Conservation (phyloP, 1,140 invertebrate genomes). For the Lineus longissimus region DNA sequence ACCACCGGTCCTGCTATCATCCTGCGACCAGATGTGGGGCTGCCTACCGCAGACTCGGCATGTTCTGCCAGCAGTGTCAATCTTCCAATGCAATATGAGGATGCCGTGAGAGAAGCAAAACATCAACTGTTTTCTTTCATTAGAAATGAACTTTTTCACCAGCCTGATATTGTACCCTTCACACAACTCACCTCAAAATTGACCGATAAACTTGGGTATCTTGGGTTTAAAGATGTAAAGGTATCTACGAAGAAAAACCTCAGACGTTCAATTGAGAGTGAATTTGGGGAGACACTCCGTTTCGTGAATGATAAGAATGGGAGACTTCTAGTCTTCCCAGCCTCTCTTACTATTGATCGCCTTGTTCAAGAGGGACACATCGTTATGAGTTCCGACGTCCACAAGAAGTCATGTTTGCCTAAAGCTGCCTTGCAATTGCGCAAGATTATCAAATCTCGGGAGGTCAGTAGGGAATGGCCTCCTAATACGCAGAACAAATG, state of each 20-base stretch:
- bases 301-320: background rate
- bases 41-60: background rate
- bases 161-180: background rate
- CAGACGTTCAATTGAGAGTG: background rate
- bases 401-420: background rate
- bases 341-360: background rate
- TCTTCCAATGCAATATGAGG: background rate
- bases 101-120: background rate
- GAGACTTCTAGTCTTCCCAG: background rate
- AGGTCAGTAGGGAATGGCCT: constrained; percentile 13
- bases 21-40: background rate
- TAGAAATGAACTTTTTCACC: background rate
- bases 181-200: no score
- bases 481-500: constrained; percentile 12
- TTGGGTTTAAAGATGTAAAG: background rate
- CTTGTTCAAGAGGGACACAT: background rate
- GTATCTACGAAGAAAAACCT: background rate
- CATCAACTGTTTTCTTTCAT: background rate
- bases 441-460: constrained; percentile 11
- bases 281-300: constrained; percentile 7
- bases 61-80: no score
- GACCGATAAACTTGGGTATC: no score
- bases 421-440: constrained; percentile 9
- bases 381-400: background rate
- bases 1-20: constrained; percentile 9